Base-by-base conservation (phyloP, 1,140 invertebrate species). In the Babylonia areolata region DNA sequence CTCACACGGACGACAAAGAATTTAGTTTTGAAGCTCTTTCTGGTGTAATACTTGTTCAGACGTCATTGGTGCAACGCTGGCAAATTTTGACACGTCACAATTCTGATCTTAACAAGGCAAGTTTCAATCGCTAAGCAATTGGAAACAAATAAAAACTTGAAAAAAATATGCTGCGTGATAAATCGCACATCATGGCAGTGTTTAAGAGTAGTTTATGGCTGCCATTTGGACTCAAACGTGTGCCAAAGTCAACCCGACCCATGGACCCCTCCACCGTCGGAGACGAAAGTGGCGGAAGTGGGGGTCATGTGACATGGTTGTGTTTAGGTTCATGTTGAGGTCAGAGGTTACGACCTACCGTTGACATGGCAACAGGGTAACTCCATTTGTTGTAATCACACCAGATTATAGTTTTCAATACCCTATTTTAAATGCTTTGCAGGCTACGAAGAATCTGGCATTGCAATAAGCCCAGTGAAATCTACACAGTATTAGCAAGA, bases 211-310 rank as follows among this genome's bases (percentile, higher is more conserved):
- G 17, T 81, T 58, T 58, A 11, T 81, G n/a, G 17, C n/a, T 58
- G 46, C 28, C 46, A 51, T 54, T 81, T 83, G 20, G n/a, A 3
- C 15, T 33, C 20, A 28, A 37, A 40, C 2, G 20, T n/a, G 23
- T n/a, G 64, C 54, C 35, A 83, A 31, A 71, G 6, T 3, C 54
- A 80, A 80, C 78, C 78, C 17, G 40, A 80, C 42, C 51, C 28
- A 69, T 37, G 58, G 81, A 40, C 37, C 54, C 40, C 64, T 73
- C 40, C 35, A 40, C 69, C 35, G 39, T 35, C 58, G 58, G 58
- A 58, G 64, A 75, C 82, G 82, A 46, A 40, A 84, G 64, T 73
- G 64, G 64, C 82, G 82, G 82, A 84, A 84, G 82, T 84, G 75
- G n/a, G 2, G 20, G 64, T 73, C 82, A 84, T 73, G 82, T 84